Conservation (phyloP, 2,113 vertebrate species). For the Macaca nemestrina region DNA sequence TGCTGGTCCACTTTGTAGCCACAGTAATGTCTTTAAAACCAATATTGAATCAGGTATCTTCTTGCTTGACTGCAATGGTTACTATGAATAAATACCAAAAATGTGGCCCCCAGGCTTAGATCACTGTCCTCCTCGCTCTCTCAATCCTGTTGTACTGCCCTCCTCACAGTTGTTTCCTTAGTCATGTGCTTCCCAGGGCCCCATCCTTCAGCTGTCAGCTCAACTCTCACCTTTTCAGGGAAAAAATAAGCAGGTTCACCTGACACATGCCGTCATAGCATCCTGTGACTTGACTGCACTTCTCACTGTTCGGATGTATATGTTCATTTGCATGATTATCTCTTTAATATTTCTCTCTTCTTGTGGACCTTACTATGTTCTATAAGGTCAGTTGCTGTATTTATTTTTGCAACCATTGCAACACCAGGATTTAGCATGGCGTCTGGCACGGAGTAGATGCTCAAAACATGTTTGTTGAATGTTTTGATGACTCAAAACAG, state of each 20-base stretch:
- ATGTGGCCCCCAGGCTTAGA: background rate
- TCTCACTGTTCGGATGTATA: background rate
- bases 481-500: too few species aligned
- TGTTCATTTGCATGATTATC: background rate
- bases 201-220: background rate
- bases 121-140: background rate
- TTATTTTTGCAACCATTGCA: background rate
- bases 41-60: background rate
- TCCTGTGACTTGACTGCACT: background rate
- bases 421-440: background rate
- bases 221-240: background rate
- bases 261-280: background rate
- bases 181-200: background rate
- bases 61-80: background rate
- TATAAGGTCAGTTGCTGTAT: background rate
- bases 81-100: background rate
- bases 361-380: background rate
- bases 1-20: background rate
- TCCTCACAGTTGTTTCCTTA: background rate
- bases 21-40: background rate
- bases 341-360: background rate
- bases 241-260: background rate
- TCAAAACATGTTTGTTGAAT: background rate
- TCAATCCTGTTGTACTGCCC: background rate
- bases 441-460: background rate